Conservation (phyloP, 2,113 vertebrate species). For the Perognathus longimembris region DNA sequence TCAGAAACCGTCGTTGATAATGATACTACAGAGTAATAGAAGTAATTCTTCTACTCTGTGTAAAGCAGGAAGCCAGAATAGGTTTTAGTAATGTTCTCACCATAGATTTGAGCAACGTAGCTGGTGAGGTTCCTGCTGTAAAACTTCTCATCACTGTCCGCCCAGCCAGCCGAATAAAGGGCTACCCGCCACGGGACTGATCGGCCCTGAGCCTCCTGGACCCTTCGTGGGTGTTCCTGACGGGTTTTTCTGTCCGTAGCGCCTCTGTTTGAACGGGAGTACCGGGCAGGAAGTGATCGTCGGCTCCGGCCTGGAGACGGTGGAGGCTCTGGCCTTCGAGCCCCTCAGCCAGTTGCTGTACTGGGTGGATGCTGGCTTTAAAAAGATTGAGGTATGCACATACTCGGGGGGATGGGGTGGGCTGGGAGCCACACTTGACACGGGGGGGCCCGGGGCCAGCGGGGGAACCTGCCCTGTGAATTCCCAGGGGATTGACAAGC, state of each 20-base stretch:
- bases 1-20: not conserved
- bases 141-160: not conserved
- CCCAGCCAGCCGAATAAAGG: not conserved
- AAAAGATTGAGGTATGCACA: constrained; percentile 94
- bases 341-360: constrained; percentile 95
- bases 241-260: constrained; percentile 82
- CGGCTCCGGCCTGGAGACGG: constrained; percentile 92
- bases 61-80: not conserved
- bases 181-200: accelerated
- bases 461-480: not conserved
- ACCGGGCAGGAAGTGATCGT: constrained; percentile 95
- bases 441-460: not conserved
- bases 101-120: not conserved
- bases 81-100: not conserved
- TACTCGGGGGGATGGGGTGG: no score
- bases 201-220: not conserved
- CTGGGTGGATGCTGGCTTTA: constrained; percentile 97
- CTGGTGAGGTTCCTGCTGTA: not conserved
- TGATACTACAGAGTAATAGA: no score
- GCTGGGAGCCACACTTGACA: not conserved
- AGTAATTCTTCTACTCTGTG: not conserved
- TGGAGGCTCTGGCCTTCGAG: constrained; percentile 97
- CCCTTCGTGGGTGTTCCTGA: not conserved
- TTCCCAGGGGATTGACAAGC: not conserved
- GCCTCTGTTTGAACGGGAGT: constrained; percentile 96